These are phyloP conservation scores for Tanytarsus gracilentus DNA, from an alignment of 2,888 invertebrate genomes.

Conservation along the genomic window DNA sequence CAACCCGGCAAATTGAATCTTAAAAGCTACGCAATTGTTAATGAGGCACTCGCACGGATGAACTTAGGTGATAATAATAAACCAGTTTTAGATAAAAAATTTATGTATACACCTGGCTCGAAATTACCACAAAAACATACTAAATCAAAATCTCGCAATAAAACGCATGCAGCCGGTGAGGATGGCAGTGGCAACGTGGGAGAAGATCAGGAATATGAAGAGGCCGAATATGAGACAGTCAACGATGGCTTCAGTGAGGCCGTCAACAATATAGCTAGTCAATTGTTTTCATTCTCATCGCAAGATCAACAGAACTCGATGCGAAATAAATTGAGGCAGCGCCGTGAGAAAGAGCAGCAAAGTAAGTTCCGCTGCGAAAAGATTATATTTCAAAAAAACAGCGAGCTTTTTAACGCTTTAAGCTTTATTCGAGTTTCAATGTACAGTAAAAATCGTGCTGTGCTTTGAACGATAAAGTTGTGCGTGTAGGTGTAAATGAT, in stretches of 20 bases:
- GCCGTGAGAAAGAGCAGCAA: constrained; percentile 56
- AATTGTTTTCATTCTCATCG: constrained; percentile 26
- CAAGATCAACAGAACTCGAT: constrained; percentile 31
- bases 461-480: too few species aligned
- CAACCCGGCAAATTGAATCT: constrained; percentile 85
- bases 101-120: constrained; percentile 2
- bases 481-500: too few species aligned
- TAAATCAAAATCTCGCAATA: constrained; percentile 33
- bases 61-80: constrained; percentile 48
- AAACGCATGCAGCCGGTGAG: constrained; percentile 60
- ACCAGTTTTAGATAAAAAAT: constrained; percentile 22
- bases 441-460: constrained; percentile 1
- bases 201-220: constrained; percentile 50
- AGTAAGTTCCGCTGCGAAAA: too few species aligned
- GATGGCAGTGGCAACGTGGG: constrained; percentile 40
- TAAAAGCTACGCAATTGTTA: constrained; percentile 81
- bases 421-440: not conserved
- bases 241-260: constrained; percentile 52
- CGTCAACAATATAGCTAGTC: constrained; percentile 34
- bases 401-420: constrained; percentile 30
- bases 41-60: constrained; percentile 70
- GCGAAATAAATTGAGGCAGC: constrained; percentile 46
- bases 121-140: constrained; percentile 6
- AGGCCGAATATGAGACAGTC: constrained; percentile 63
- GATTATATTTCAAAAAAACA: constrained; percentile 34